Base-by-base conservation (phyloP, 2,888 invertebrate genomes). In the Meteorus cinctellus region DNA sequence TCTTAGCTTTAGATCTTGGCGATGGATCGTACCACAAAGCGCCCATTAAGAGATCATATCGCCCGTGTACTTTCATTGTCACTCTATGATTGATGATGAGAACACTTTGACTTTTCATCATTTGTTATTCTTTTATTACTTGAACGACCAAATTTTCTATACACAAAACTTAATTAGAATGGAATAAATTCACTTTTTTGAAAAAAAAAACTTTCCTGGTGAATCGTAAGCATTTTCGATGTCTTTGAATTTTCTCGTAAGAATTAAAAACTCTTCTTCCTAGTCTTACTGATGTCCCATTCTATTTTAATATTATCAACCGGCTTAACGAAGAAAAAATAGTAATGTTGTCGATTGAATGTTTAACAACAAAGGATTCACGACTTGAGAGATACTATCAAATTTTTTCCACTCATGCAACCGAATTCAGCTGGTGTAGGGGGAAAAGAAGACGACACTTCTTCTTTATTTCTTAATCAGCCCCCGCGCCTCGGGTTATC, bases 11-110 rank as follows among this genome's bases (percentile, higher is more conserved):
- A 86, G 87, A 88, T 88, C 86, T 86, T 82, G 77, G 85, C 87
- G 84, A 88, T 87, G 88, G 86, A 88, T 89, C 85, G 86, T 81
- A 84, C 89, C 88, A 88, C 89, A 89, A 89, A 89, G 88, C 87
- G 82, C 82, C 88, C 88, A 88, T 89, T 89, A 89, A 89, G 88
- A 88, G 89, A 89, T 89, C 88, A 88, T 89, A 89, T 89, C 89
- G 85, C 83, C 84, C 83, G 55, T 55, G 55, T n/a, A 81, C 76
- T 82, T 73, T 63, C 65, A 62, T 16, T 59, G 77, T 72, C 70
- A 74, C 16, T 55, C 60, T 75, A 74, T 72, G 75, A 78, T 77
- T 77, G 80, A 79, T 77, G 79, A 81, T 77, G 74, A 80, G 80
- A 81, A 81, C 63, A 63, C 36, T 73, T 74, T 62, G 69, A 24